phyloP scores from a whole-genome alignment of 2,113 vertebrate genomes.

The Lepus timidus region DNA sequence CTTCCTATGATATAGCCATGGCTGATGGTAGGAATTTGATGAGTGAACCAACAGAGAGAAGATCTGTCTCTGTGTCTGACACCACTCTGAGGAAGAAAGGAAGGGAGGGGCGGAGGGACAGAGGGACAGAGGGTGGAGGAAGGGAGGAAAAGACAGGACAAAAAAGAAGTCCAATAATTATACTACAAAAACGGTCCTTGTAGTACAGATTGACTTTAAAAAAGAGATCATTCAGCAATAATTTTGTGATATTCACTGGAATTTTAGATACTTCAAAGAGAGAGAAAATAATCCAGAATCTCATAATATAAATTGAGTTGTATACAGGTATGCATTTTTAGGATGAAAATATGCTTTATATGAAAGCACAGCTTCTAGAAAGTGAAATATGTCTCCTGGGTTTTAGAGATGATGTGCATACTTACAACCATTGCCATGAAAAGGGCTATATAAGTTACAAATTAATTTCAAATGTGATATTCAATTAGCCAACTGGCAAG shows the following conservation, averaged over 20 bases:
- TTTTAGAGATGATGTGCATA: background rate
- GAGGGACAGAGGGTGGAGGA: too few relatives aligned
- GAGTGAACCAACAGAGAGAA: too few relatives aligned
- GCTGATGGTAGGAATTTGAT: too few relatives aligned
- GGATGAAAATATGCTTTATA: background rate
- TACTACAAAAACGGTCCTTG: too few relatives aligned
- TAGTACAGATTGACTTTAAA: too few relatives aligned
- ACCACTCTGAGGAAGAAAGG: too few relatives aligned
- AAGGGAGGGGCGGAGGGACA: too few relatives aligned
- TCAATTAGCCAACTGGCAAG: slow-evolving; percentile 29
- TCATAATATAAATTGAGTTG: background rate
- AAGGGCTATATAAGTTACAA: background rate
- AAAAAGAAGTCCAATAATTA: too few relatives aligned
- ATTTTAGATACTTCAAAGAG: background rate
- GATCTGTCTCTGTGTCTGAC: too few relatives aligned
- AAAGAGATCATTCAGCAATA: background rate
- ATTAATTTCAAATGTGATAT: slow-evolving; percentile 60
- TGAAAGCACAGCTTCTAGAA: background rate
- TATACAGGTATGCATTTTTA: background rate
- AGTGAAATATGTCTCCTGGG: background rate
- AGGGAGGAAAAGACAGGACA: too few relatives aligned
- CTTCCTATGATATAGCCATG: too few relatives aligned
- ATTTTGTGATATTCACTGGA: background rate
- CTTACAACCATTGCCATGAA: background rate
- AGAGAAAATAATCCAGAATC: background rate